phyloP scores from a whole-genome alignment of 2,888 invertebrate genomes.

The Nowickia ferox region DNA sequence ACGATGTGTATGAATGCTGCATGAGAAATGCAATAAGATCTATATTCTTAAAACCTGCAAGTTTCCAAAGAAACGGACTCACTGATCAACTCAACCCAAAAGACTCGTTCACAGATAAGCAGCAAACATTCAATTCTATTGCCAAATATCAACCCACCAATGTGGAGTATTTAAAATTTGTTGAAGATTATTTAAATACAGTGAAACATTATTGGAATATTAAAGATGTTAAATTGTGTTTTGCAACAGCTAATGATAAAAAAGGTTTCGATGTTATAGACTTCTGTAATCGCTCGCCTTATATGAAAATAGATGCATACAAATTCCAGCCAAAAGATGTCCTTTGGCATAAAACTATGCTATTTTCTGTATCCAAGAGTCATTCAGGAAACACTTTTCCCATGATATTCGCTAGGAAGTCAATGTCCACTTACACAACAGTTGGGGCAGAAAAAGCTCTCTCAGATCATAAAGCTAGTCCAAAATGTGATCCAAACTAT shows the following conservation, averaged over 20 bases:
- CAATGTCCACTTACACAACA: slow-evolving; percentile 13
- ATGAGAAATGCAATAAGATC: slow-evolving; percentile 75
- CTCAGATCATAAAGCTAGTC: background rate
- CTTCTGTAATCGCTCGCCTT: background rate
- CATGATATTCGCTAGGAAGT: background rate
- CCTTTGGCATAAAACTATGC: background rate
- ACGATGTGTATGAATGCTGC: slow-evolving; percentile 72
- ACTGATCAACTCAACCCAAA: background rate
- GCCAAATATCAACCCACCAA: background rate
- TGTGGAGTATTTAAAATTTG: background rate
- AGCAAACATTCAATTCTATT: background rate
- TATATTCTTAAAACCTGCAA: slow-evolving; percentile 75
- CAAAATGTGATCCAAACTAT: slow-evolving; percentile 43
- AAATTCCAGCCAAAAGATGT: slow-evolving; percentile 16
- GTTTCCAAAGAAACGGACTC: slow-evolving; percentile 67
- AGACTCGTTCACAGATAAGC: background rate
- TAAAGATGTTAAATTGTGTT: too few relatives aligned
- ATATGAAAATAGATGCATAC: slow-evolving; percentile 10
- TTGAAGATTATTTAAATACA: background rate
- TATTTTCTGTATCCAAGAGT: background rate
- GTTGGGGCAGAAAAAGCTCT: background rate
- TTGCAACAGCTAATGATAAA: too few relatives aligned
- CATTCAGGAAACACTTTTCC: slow-evolving; percentile 7
- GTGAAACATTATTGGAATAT: too few relatives aligned
- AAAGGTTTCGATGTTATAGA: background rate